These are phyloP conservation scores for Athrips mouffetella DNA, from an alignment of 2,888 invertebrate species.

Conservation along the genomic window DNA sequence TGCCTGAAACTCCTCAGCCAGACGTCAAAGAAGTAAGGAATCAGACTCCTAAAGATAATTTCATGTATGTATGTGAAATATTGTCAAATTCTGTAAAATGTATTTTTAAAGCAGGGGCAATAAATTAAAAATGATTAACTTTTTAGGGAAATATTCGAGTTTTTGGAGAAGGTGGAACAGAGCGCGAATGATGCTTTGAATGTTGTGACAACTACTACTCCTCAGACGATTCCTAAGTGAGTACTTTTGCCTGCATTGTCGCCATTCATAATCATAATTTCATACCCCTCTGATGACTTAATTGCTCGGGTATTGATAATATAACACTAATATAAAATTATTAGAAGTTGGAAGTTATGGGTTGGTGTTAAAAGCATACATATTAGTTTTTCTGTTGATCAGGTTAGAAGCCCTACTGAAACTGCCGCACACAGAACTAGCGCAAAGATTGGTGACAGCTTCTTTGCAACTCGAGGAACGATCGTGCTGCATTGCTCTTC, in stretches of 20 bases:
- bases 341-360: too few species aligned
- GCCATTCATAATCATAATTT: too few species aligned
- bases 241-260: too few species aligned
- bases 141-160: slow-evolving; percentile 81
- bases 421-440: slow-evolving; percentile 78
- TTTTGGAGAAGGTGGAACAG: slow-evolving; percentile 81
- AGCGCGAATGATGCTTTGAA: slow-evolving; percentile 72
- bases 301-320: too few species aligned
- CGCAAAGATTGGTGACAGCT: slow-evolving; percentile 79
- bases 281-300: too few species aligned
- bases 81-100: neutral
- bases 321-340: too few species aligned
- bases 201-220: slow-evolving; percentile 59
- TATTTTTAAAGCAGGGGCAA: too few species aligned
- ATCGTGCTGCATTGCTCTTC: slow-evolving; percentile 75
- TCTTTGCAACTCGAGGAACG: slow-evolving; percentile 80
- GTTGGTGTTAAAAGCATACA: too few species aligned
- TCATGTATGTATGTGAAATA: slow-evolving; percentile 47
- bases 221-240: slow-evolving; percentile 64
- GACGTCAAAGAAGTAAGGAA: slow-evolving; percentile 20
- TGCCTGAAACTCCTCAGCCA: slow-evolving; percentile 32
- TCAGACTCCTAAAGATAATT: slow-evolving; percentile 59
- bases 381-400: neutral
- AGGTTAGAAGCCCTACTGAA: slow-evolving; percentile 78
- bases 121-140: neutral